Evolutionary conservation across 2,888 invertebrate genomes (phyloP).

Genomic region (Coenonympha glycerion): DNA sequence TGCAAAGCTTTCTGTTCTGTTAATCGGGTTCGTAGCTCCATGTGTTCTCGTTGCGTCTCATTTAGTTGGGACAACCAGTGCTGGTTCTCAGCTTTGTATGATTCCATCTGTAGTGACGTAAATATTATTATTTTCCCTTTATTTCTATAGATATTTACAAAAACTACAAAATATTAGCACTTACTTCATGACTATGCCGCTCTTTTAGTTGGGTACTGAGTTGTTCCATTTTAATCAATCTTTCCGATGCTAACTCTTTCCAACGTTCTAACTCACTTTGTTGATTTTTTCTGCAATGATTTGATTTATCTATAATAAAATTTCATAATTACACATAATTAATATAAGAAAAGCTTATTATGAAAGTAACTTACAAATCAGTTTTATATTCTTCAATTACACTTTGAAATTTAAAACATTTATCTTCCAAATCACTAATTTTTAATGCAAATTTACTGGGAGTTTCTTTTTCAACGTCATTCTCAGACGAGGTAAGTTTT

Average conservation of each 20-base stretch:
- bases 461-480: conserved; percentile 47
- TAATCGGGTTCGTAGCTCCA: conserved; percentile 66
- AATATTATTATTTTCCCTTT: background rate
- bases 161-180: background rate
- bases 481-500: conserved; percentile 38
- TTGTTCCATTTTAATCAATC: conserved; percentile 79
- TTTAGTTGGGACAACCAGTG: conserved; percentile 78
- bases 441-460: conserved; percentile 60
- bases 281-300: conserved; percentile 44
- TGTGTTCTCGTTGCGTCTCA: conserved; percentile 69
- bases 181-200: conserved; percentile 77
- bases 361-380: conserved; percentile 69
- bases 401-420: conserved; percentile 60
- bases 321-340: background rate
- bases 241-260: conserved; percentile 80
- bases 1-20: conserved; percentile 61
- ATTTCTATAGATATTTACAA: no score
- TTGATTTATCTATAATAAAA: background rate
- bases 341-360: conserved; percentile 23
- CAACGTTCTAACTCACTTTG: conserved; percentile 74
- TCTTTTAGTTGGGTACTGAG: conserved; percentile 76
- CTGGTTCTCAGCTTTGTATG: conserved; percentile 78
- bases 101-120: conserved; percentile 56
- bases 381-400: conserved; percentile 58
- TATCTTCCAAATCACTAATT: conserved; percentile 57